A percentile compares a stretch with the other conserved stretches of the same genome.
phyloP scores from a whole-genome alignment of 2,888 invertebrate genomes.

The Cenopis cana region DNA sequence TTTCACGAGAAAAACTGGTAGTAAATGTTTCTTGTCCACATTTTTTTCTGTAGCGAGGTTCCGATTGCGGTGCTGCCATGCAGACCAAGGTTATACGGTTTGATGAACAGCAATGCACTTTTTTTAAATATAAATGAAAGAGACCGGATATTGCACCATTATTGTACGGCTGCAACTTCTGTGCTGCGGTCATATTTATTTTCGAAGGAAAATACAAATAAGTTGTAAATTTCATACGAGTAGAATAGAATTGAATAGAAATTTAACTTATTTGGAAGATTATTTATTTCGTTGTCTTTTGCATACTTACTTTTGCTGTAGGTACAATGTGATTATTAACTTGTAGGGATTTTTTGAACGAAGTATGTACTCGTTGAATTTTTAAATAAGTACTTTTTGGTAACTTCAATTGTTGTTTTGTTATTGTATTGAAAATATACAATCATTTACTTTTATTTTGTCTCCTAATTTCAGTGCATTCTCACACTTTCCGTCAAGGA shows the following conservation, averaged over 20 bases:
- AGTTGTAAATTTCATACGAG: too few species aligned
- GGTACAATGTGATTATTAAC: too few species aligned
- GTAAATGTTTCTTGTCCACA: conserved; percentile 22
- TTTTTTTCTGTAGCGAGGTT: conserved; percentile 21
- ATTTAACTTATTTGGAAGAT: too few species aligned
- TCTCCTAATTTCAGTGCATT: background rate
- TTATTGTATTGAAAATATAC: too few species aligned
- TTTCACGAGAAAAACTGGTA: conserved; percentile 19
- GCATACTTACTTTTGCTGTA: too few species aligned
- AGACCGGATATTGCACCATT: conserved; percentile 3
- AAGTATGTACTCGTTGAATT: too few species aligned
- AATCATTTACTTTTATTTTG: background rate
- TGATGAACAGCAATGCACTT: conserved; percentile 33
- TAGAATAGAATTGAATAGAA: too few species aligned
- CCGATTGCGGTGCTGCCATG: conserved; percentile 29
- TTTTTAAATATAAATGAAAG: conserved; percentile 26
- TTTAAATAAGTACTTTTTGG: too few species aligned
- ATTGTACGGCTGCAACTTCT: conserved; percentile 3
- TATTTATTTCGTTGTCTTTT: too few species aligned
- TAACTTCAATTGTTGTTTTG: too few species aligned
- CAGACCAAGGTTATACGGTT: conserved; percentile 21
- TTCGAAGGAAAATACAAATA: too few species aligned
- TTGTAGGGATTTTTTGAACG: too few species aligned
- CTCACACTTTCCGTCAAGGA: background rate
- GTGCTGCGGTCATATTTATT: background rate